Conservation (phyloP, 2,113 vertebrate species). For the Stictonetta naevosa region DNA sequence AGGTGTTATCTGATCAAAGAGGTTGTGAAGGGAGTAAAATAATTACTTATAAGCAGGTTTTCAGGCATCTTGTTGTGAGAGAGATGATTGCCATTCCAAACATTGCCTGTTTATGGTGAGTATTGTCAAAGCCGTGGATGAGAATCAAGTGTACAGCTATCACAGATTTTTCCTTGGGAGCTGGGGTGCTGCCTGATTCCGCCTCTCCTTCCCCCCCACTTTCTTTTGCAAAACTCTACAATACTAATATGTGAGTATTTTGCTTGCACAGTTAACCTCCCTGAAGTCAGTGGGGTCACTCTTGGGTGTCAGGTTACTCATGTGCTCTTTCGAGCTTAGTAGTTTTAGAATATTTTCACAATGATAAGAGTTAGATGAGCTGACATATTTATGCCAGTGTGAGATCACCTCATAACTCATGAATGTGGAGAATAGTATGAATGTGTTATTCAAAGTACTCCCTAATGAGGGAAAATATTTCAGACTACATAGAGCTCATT, state of each 20-base stretch:
- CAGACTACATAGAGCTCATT: slow-evolving; percentile 40
- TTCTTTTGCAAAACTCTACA: not conserved
- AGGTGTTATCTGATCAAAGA: slow-evolving; percentile 23
- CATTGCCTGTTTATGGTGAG: not conserved
- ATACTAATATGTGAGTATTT: slow-evolving; percentile 16
- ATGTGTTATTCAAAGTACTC: slow-evolving; percentile 62
- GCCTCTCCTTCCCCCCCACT: not conserved
- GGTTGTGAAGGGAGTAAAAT: not conserved
- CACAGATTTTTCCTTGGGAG: not conserved
- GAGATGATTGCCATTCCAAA: not conserved
- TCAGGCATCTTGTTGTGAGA: not conserved
- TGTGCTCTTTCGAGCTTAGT: slow-evolving; percentile 34
- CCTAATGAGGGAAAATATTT: slow-evolving; percentile 68
- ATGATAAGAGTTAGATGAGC: slow-evolving; percentile 70
- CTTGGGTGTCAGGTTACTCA: slow-evolving; percentile 45
- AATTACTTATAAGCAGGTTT: not conserved
- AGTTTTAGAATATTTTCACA: slow-evolving; percentile 70
- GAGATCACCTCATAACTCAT: slow-evolving; percentile 73
- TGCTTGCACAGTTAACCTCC: slow-evolving; percentile 24
- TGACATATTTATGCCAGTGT: slow-evolving; percentile 70
- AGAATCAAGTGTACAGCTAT: not conserved
- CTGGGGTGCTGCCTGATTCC: not conserved
- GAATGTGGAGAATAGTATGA: slow-evolving; percentile 55
- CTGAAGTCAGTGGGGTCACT: slow-evolving; percentile 33
- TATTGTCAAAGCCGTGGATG: not conserved